Base-by-base conservation (phyloP, 2,888 invertebrate genomes). In the Microplitis deprimator region DNA sequence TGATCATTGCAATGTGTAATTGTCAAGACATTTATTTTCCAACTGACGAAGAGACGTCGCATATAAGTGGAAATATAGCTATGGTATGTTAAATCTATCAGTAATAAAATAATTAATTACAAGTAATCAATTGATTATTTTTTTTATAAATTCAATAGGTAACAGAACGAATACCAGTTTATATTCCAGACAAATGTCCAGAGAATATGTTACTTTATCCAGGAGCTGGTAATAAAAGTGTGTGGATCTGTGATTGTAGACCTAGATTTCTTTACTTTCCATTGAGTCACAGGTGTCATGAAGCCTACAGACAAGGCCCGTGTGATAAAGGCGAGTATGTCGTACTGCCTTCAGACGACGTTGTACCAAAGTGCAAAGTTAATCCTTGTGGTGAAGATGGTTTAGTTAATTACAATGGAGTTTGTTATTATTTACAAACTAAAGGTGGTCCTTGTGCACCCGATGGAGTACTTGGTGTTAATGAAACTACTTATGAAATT, bases 191-290 rank as follows among this genome's bases (percentile, higher is more conserved):
- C 0, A 90, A 89, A 83, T 95, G 95, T 84, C 91, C 92, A 1
- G 90, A 90, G 64, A 93, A 93, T 85, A 94, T 95, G 89, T 86
- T 94, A 0, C 91, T 92, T 6, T 95, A 94, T 86, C 94, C 94
- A 0, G 94, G 94, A 1, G 92, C 93, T 82, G 82, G 82, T 1
- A 92, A 93, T 81, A 90, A 89, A 70, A 92, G 92, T 79, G 93
- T 93, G 81, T 94, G 94, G 93, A 92, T 94, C 73, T 92, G 92
- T 78, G 92, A 92, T 78, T 92, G 92, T 81, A 89, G 85, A 78
- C 87, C 90, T 69, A 87, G 89, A 70, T 88, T 82, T 76, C 81
- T 94, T 38, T 95, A 93, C 85, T 92, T 94, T 83, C 93, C 94
- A 1, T 85, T 90, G 38, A 91, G 91, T 0, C 91, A 94, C 81